Percentiles rank a stretch among this genome's conserved stretches.
phyloP scores from a whole-genome alignment of 2,797 vertebrate species.

The Corythornis leucogaster region DNA sequence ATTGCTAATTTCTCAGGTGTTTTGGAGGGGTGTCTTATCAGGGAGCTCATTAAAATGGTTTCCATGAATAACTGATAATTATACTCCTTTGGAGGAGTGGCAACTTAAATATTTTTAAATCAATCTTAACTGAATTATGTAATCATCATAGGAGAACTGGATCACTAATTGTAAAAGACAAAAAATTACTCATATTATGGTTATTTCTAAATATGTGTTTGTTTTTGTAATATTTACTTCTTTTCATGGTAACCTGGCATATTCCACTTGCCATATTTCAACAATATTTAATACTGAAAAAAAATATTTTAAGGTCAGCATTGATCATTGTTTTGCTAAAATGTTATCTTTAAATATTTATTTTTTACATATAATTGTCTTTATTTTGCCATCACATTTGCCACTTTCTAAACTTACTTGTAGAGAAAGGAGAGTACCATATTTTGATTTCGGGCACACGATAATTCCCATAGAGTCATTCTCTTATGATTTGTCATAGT shows the following conservation, averaged over 20 bases:
- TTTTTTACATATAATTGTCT: background rate
- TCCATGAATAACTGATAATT: constrained; percentile 45
- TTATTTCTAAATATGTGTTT: background rate
- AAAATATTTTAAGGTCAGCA: background rate
- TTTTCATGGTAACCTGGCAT: background rate
- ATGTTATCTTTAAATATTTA: background rate
- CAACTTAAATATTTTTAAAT: constrained; percentile 34
- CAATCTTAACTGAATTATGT: background rate
- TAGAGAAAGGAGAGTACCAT: background rate
- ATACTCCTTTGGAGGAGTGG: background rate
- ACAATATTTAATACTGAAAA: background rate
- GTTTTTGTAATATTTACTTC: background rate
- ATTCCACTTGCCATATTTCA: background rate
- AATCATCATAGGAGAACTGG: constrained; percentile 18
- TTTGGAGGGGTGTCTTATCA: constrained; percentile 30
- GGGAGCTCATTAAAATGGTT: constrained; percentile 49
- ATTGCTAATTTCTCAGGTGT: constrained; percentile 43
- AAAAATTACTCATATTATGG: background rate
- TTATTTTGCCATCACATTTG: constrained; percentile 17
- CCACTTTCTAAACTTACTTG: background rate
- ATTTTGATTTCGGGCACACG: background rate
- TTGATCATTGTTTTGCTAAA: background rate
- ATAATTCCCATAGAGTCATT: background rate
- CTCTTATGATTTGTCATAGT: background rate
- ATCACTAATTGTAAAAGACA: constrained; percentile 31